A percentile compares a stretch with the other conserved stretches of the same genome.
These are phyloP conservation scores for Triops longicaudatus DNA, from an alignment of 1,140 invertebrate genomes.

Conservation along the genomic window DNA sequence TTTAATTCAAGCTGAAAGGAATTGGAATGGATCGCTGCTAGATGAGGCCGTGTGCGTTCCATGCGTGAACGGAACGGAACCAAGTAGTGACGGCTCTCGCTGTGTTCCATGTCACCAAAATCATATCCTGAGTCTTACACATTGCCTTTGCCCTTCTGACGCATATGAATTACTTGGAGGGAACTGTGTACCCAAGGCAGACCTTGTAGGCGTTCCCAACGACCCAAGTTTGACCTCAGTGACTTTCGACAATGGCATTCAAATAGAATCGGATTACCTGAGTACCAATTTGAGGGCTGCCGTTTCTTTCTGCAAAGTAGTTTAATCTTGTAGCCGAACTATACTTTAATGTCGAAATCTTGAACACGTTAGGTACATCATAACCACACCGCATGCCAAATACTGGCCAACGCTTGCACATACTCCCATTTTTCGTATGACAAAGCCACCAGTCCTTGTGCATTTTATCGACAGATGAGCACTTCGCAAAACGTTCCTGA, in stretches of 20 bases:
- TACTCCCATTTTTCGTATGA: conserved; percentile 48
- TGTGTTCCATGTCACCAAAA: background rate
- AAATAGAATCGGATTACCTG: conserved; percentile 29
- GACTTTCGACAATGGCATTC: conserved; percentile 37
- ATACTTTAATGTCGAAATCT: background rate
- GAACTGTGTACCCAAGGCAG: background rate
- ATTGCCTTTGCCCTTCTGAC: background rate
- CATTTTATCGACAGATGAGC: conserved; percentile 45
- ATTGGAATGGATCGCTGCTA: conserved; percentile 39
- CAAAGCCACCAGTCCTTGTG: conserved; percentile 40
- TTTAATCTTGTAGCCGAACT: background rate
- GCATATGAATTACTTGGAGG: background rate
- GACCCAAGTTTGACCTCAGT: conserved; percentile 38
- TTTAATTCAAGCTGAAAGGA: conserved; percentile 40
- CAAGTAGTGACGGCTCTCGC: conserved; percentile 36
- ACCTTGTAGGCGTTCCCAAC: conserved; percentile 37
- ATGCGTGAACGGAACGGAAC: conserved; percentile 41
- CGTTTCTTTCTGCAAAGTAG: background rate
- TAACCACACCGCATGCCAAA: conserved; percentile 52
- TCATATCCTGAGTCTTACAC: background rate
- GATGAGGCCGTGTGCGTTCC: conserved; percentile 39
- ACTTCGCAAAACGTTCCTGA: conserved; percentile 39
- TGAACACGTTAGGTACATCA: conserved; percentile 37
- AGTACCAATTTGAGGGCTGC: conserved; percentile 37
- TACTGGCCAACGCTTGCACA: conserved; percentile 59